Evolutionary conservation across 2,113 vertebrate genomes (phyloP).

Genomic region (Colaptes auratus): DNA sequence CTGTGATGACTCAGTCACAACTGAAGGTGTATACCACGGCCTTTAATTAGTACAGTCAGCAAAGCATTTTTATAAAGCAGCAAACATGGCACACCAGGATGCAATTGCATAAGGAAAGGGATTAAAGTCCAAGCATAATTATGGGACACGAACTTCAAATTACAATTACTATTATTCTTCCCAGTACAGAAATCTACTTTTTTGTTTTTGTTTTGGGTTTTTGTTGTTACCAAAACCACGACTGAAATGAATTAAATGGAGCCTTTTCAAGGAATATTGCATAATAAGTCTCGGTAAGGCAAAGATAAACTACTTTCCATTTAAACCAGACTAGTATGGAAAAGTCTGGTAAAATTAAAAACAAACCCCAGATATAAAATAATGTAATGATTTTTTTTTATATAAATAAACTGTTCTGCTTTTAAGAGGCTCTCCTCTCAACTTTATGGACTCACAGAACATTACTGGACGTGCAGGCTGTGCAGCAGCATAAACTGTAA

Average conservation of each 20-base stretch:
- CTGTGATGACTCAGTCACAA: background rate
- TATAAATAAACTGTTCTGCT: background rate
- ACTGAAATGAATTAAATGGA: background rate
- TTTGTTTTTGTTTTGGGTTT: background rate
- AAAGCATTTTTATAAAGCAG: background rate
- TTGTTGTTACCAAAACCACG: background rate
- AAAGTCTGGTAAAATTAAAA: background rate
- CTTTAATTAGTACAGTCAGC: background rate
- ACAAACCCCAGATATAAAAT: background rate
- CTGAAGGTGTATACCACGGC: background rate
- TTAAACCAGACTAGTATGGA: background rate
- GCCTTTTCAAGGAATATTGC: background rate
- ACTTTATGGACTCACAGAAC: background rate
- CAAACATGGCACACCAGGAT: background rate
- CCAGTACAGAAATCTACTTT: background rate
- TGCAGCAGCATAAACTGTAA: background rate
- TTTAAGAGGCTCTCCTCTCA: slow-evolving; percentile 4
- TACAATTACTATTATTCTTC: background rate
- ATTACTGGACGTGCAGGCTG: background rate
- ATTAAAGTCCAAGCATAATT: background rate
- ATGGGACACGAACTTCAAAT: background rate
- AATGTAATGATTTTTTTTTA: background rate
- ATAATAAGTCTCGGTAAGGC: background rate
- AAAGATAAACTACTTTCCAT: background rate
- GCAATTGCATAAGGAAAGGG: background rate